phyloP scores from a whole-genome alignment of 2,113 vertebrate genomes.

The Coturnix japonica region DNA sequence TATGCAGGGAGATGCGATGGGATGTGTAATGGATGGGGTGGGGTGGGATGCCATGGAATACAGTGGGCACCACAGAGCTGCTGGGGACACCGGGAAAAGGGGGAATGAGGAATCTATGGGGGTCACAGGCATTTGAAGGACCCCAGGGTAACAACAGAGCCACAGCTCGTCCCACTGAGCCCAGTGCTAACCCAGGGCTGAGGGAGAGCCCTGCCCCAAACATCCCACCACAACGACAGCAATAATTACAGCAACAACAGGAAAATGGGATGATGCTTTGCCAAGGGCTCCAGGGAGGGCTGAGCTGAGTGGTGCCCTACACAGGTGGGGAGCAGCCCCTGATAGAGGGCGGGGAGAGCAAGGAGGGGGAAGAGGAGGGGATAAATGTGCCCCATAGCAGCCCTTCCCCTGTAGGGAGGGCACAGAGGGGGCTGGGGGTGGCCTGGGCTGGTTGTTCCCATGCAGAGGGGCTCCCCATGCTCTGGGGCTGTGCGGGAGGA shows the following conservation, averaged over 20 bases:
- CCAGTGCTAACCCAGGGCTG: accelerated
- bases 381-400: background rate
- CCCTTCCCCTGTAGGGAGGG: background rate
- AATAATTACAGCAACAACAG: background rate
- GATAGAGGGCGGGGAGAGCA: background rate
- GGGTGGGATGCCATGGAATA: background rate
- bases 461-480: accelerated
- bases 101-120: background rate
- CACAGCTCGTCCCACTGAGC: accelerated
- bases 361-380: background rate
- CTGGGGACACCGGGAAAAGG: background rate
- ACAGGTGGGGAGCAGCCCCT: background rate
- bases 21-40: background rate
- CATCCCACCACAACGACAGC: accelerated
- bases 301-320: background rate
- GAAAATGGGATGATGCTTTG: background rate
- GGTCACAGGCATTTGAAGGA: background rate
- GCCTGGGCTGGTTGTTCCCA: too few species aligned
- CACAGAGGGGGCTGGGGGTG: background rate
- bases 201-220: background rate
- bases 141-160: background rate
- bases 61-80: background rate
- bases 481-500: background rate
- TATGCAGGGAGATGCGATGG: too few species aligned
- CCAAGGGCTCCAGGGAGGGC: background rate